Evolutionary conservation across 2,888 invertebrate species (phyloP).

Genomic region (Hydrotaea diabolus): DNA sequence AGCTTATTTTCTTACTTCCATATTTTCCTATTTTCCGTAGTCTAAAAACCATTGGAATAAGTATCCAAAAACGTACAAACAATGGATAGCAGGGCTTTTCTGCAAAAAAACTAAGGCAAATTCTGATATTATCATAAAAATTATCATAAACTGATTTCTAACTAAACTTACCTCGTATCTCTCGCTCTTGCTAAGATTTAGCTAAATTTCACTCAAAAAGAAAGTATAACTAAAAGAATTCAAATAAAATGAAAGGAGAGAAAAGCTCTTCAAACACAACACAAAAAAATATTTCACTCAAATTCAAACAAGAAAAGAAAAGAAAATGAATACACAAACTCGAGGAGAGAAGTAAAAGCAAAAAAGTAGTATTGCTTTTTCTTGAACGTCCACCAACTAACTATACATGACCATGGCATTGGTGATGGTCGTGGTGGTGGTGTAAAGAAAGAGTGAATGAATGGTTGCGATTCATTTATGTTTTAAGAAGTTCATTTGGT

Average conservation of each 20-base stretch:
- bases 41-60: too few species aligned
- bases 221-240: conserved; percentile 40
- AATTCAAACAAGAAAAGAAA: conserved; percentile 8
- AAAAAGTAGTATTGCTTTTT: conserved; percentile 31
- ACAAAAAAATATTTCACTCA: conserved; percentile 14
- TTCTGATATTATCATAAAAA: too few species aligned
- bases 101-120: too few species aligned
- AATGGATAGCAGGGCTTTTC: too few species aligned
- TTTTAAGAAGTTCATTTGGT: conserved; percentile 35
- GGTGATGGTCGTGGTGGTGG: conserved; percentile 43
- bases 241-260: conserved; percentile 23
- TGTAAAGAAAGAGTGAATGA: neutral
- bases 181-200: too few species aligned
- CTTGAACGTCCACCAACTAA: neutral
- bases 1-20: too few species aligned
- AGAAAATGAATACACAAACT: conserved; percentile 20
- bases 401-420: conserved; percentile 49
- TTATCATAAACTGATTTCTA: too few species aligned
- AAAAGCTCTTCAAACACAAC: conserved; percentile 12
- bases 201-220: conserved; percentile 25
- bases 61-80: too few species aligned
- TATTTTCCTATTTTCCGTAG: too few species aligned
- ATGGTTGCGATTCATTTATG: conserved; percentile 14
- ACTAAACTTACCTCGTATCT: too few species aligned
- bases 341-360: conserved; percentile 29